Evolutionary conservation across 2,113 vertebrate species (phyloP), one percentile per base, ranked within the genome.

Genomic region (Heterochromis multidens): DNA sequence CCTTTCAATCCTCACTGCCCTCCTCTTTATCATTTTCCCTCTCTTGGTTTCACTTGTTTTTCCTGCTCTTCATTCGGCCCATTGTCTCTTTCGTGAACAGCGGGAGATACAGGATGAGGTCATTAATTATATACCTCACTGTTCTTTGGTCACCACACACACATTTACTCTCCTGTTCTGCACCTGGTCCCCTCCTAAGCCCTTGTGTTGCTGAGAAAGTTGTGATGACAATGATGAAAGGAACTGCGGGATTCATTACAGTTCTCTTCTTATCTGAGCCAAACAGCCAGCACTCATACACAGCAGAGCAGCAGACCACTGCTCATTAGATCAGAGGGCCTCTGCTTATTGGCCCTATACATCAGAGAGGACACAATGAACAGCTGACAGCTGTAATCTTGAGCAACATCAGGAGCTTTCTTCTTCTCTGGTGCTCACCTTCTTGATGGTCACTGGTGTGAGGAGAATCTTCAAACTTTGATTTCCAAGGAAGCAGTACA

Each of bases 71-170:
- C 83, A 13, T 11, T 54, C 35, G 6, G 14, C 79, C 59, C 77
- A 77, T 27, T 65, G 70, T 81, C 84, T 89, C 46, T 79, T 78
- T 57, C 37, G 7, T 19, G 58, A 88, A 90, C 91, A 94, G 93
- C 91, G 84, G 93, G 89, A 88, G 82, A 56, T 88, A 77, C 88
- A 83, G 83, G 88, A 90, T 91, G 87, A 93, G 91, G 86, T 92
- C 91, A 95, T 93, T 92, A 94, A 95, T 95, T 93, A 94, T 92
- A 91, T 79, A 94, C 56, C 79, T 88, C 84, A 82, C 62, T 61
- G 57, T 35, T 70, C 60, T 57, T 83, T 79, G 85, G 83, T 85
- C 87, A 77, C 46, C 67, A 23, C 89, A 80, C 83, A 65, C 83
- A 85, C 80, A 77, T 57, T 31, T 58, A 56, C 63, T 52, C 54